Evolutionary conservation across 2,797 vertebrate genomes (phyloP).

Genomic region (Limnodromus scolopaceus): DNA sequence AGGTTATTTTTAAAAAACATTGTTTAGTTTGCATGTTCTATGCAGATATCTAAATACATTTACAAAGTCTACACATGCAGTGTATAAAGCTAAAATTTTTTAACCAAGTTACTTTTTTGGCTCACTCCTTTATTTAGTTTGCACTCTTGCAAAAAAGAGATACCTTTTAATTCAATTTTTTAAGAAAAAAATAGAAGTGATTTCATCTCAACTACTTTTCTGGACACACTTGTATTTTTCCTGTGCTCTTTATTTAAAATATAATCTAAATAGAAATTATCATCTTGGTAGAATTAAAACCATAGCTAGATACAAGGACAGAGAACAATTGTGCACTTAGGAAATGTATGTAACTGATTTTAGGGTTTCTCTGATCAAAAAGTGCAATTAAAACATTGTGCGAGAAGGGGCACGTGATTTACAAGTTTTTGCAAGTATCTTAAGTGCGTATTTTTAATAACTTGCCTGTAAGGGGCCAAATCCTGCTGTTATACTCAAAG

Average conservation of each 20-base stretch:
- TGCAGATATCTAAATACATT: background rate
- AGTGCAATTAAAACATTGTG: background rate
- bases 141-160: background rate
- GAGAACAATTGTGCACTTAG: background rate
- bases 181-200: background rate
- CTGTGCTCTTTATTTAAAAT: background rate
- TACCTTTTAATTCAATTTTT: background rate
- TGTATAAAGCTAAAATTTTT: background rate
- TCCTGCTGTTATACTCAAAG: background rate
- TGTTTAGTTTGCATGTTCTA: background rate
- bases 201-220: background rate
- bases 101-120: background rate
- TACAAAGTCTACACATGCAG: background rate
- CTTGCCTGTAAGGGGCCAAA: background rate
- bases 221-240: background rate
- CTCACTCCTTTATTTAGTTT: background rate
- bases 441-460: background rate
- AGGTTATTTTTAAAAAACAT: background rate
- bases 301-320: background rate
- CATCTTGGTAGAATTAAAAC: background rate
- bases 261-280: background rate
- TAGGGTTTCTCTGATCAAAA: background rate
- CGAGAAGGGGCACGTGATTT: background rate
- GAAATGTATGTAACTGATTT: background rate
- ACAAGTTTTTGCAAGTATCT: constrained; percentile 4